Evolutionary conservation across 2,113 vertebrate genomes (phyloP).

Genomic region (Chionis minor): DNA sequence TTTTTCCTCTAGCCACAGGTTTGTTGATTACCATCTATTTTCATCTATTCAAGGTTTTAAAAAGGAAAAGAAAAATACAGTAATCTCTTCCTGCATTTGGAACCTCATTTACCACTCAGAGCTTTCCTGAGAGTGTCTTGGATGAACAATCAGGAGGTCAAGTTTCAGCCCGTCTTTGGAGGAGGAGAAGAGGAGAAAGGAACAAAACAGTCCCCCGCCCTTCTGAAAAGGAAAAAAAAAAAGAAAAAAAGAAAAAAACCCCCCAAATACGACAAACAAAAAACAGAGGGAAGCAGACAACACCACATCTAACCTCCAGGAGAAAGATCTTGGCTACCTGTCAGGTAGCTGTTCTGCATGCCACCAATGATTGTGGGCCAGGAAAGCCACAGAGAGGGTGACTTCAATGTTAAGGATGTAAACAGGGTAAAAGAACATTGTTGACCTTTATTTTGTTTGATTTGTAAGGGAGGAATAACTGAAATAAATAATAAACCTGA

Average conservation of each 20-base stretch:
- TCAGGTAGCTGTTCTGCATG: neutral
- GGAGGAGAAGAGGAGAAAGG: conserved; percentile 3
- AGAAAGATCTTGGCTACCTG: conserved; percentile 13
- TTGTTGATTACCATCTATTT: conserved; percentile 77
- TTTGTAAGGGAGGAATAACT: neutral
- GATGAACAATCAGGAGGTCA: conserved; percentile 70
- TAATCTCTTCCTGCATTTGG: conserved; percentile 68
- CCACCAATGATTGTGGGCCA: neutral
- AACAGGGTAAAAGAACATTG: neutral
- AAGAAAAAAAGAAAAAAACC: neutral
- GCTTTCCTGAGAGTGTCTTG: conserved; percentile 28
- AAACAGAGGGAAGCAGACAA: conserved; percentile 35
- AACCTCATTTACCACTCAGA: conserved; percentile 71
- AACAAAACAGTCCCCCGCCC: neutral
- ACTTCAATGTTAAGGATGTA: neutral
- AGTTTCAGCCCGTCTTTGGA: conserved; percentile 67
- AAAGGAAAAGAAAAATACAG: conserved; percentile 70
- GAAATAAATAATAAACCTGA: neutral
- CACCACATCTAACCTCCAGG: conserved; percentile 13
- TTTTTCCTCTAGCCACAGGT: conserved; percentile 72
- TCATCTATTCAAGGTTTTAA: conserved; percentile 72
- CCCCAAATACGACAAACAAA: neutral
- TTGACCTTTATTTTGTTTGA: neutral
- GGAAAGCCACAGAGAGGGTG: neutral
- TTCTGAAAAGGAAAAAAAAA: conserved; percentile 4